phyloP scores from a whole-genome alignment of 2,797 vertebrate genomes.

The Sternotherus odoratus region DNA sequence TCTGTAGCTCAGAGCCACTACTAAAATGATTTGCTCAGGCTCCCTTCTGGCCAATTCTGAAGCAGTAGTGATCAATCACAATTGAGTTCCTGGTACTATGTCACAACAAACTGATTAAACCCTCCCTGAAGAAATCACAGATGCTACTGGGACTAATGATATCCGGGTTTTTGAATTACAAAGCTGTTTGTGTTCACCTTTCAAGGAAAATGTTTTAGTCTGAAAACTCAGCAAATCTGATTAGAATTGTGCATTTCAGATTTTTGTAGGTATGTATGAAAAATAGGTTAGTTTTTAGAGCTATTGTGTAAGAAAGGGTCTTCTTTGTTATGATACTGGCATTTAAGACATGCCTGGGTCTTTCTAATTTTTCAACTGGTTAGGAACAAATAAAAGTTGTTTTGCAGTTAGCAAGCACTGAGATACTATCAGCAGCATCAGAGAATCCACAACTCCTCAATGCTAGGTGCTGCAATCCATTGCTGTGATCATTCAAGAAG shows the following conservation, averaged over 20 bases:
- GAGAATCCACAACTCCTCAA: neutral
- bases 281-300: neutral
- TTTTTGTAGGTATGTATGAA: neutral
- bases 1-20: conserved; percentile 44
- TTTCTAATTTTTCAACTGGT: neutral
- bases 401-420: neutral
- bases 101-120: conserved; percentile 79
- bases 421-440: neutral
- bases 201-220: conserved; percentile 60
- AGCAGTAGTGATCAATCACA: conserved; percentile 80
- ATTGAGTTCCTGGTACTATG: conserved; percentile 73
- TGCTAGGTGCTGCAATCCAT: neutral
- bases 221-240: conserved; percentile 34
- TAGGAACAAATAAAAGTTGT: neutral
- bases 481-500: neutral
- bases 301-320: neutral
- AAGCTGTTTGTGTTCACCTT: conserved; percentile 65
- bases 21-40: conserved; percentile 68
- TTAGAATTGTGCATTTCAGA: neutral
- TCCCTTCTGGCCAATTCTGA: conserved; percentile 74
- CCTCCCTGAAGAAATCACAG: conserved; percentile 80
- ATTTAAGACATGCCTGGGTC: neutral
- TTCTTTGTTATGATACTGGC: neutral
- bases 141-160: conserved; percentile 75
- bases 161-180: conserved; percentile 66